phyloP scores from a whole-genome alignment of 2,113 vertebrate species.

The Muscicapa adusta region DNA sequence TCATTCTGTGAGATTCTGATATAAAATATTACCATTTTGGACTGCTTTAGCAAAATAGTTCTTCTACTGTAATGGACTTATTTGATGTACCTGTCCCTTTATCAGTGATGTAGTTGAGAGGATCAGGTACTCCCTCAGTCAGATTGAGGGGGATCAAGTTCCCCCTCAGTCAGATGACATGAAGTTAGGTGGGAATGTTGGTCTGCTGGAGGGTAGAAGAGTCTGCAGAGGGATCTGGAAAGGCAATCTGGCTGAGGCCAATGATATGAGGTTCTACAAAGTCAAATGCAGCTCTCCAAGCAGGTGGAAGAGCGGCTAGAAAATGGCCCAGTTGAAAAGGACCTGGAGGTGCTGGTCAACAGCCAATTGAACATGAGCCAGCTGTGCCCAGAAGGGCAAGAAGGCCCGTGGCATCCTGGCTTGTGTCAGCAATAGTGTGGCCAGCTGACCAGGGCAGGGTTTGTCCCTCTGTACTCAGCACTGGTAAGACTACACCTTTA shows the following conservation, averaged over 20 bases:
- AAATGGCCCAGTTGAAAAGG: background rate
- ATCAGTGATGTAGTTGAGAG: background rate
- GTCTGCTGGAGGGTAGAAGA: background rate
- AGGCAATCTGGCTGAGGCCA: background rate
- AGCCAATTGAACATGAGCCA: background rate
- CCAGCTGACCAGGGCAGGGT: background rate
- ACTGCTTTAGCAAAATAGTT: background rate
- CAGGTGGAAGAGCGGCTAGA: background rate
- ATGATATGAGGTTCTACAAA: background rate
- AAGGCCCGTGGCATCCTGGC: background rate
- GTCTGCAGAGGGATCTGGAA: background rate
- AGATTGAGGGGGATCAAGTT: background rate
- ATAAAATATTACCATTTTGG: background rate
- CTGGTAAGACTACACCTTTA: background rate
- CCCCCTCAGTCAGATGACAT: background rate
- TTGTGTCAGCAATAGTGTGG: background rate
- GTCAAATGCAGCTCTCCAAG: rapidly evolving
- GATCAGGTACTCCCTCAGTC: background rate
- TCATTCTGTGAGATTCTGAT: background rate
- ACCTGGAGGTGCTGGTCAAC: no score
- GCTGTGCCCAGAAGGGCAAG: background rate
- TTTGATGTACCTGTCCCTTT: background rate
- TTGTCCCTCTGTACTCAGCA: background rate
- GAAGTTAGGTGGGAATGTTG: background rate
- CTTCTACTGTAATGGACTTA: background rate